Evolutionary conservation across 2,113 vertebrate genomes (phyloP).

Genomic region (Orthonyx spaldingii): DNA sequence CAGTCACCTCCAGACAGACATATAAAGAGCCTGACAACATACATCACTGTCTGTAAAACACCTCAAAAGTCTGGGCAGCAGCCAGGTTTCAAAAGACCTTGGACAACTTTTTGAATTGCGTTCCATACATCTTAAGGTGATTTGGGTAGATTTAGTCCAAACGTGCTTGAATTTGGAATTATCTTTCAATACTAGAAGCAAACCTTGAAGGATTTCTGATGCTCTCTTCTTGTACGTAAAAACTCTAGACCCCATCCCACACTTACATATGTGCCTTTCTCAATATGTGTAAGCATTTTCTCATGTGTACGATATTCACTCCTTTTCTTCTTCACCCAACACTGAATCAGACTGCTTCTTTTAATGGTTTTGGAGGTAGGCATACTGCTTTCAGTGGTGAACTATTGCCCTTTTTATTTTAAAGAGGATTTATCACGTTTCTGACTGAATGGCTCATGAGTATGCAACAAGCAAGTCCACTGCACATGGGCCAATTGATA

Average conservation of each 20-base stretch:
- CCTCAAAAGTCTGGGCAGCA: not conserved
- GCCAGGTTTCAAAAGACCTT: slow-evolving; percentile 20
- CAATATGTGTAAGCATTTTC: not conserved
- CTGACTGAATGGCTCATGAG: not conserved
- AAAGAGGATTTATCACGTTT: not conserved
- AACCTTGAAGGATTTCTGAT: not conserved
- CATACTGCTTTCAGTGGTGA: not conserved
- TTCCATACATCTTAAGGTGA: not conserved
- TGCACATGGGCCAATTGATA: rapidly evolving
- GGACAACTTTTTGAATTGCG: not conserved
- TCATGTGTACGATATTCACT: not conserved
- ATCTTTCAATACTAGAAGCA: not conserved
- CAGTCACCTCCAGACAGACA: not conserved
- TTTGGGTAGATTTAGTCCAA: not conserved
- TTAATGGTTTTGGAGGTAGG: not conserved
- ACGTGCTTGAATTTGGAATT: not conserved
- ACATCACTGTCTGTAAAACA: not conserved
- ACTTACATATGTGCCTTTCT: not conserved
- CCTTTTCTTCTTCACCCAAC: not conserved
- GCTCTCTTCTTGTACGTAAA: not conserved
- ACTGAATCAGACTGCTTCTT: not conserved
- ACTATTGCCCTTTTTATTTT: not conserved
- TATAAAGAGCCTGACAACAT: not conserved
- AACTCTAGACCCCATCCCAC: not conserved
- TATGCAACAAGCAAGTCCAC: not conserved